Percentiles rank a stretch among this genome's conserved stretches.
Conservation (phyloP, 1,140 invertebrate species). For the Drosophila mauritiana region DNA sequence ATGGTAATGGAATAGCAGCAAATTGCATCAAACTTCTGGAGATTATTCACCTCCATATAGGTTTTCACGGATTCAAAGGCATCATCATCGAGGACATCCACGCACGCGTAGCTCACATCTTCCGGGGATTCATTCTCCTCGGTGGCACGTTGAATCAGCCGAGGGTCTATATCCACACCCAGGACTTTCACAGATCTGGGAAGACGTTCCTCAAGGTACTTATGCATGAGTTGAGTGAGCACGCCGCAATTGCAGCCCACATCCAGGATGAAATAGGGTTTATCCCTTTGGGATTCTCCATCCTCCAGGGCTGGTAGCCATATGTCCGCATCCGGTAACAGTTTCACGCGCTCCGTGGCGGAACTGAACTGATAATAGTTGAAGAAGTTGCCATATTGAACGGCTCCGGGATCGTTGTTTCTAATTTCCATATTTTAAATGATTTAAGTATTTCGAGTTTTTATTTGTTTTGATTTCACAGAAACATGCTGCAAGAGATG, state of each 20-base stretch:
- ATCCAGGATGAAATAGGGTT: conserved; percentile 88
- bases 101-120: conserved; percentile 86
- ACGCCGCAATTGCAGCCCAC: conserved; percentile 93
- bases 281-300: neutral
- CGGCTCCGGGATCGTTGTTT: conserved; percentile 89
- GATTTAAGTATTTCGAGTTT: neutral
- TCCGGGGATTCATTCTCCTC: conserved; percentile 84
- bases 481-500: no score
- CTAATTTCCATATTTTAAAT: conserved; percentile 25
- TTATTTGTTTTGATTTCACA: neutral
- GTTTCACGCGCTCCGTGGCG: conserved; percentile 87
- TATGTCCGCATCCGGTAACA: conserved; percentile 86
- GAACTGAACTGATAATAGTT: conserved; percentile 94
- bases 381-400: conserved; percentile 92
- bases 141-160: conserved; percentile 88
- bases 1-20: conserved; percentile 94
- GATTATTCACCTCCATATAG: conserved; percentile 85
- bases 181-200: conserved; percentile 86
- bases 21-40: conserved; percentile 88
- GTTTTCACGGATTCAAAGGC: conserved; percentile 79
- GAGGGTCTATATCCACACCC: conserved; percentile 90
- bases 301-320: conserved; percentile 84
- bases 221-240: conserved; percentile 86
- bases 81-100: conserved; percentile 87
- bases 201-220: conserved; percentile 45